Evolutionary conservation across 2,797 vertebrate species (phyloP).

Genomic region (Notamacropus eugenii): DNA sequence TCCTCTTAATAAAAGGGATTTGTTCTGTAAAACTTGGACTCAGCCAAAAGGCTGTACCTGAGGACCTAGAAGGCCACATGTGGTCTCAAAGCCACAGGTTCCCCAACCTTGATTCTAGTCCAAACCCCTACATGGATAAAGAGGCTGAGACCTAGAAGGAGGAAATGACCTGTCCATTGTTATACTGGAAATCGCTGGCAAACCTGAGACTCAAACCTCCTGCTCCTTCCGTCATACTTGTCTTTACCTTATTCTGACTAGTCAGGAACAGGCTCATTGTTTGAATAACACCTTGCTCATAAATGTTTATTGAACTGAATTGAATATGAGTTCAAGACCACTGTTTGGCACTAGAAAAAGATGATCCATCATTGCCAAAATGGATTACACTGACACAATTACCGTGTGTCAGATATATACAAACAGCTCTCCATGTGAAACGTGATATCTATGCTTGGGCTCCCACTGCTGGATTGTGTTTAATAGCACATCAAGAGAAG

Average conservation of each 20-base stretch:
- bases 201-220: background rate
- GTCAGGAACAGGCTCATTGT: background rate
- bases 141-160: background rate
- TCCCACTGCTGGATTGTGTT: slow-evolving; percentile 32
- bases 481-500: slow-evolving; percentile 45
- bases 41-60: too few relatives aligned
- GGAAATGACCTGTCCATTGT: background rate
- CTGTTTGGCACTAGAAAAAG: background rate
- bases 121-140: background rate
- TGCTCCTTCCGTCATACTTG: background rate
- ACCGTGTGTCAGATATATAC: background rate
- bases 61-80: too few relatives aligned
- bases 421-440: background rate
- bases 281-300: background rate
- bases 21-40: too few relatives aligned
- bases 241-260: background rate
- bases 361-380: background rate
- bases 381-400: slow-evolving; percentile 15
- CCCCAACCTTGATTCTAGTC: too few relatives aligned
- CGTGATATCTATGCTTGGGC: accelerated
- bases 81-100: too few relatives aligned
- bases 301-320: background rate
- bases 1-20: too few relatives aligned
- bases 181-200: background rate
- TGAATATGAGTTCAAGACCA: background rate